Evolutionary conservation across 1,140 invertebrate species (phyloP), one percentile per base, ranked within the genome.

Genomic region (Wiebesia pumilae): DNA sequence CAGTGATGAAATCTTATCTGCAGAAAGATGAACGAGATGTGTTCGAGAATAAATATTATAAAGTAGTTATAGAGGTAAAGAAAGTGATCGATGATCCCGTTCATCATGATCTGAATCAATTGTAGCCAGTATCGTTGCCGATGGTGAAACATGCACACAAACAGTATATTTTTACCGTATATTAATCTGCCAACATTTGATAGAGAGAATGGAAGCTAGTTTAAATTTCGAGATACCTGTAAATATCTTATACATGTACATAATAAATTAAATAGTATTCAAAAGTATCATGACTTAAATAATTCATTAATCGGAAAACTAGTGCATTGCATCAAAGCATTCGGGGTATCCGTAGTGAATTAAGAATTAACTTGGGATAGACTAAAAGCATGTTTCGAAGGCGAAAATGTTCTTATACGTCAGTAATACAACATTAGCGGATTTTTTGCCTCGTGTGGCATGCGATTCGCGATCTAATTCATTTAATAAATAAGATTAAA

Each of bases 401-500:
- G 54, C 19, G 4, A 3, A 38, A n/a, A 33, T 33, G 14, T 33
- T 24, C 33, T 78, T 12, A 30, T 51, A 7, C 43, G 54, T 16
- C 14, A n/a, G n/a, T n/a, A n/a, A n/a, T n/a, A 51, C 30, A 43
- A 51, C 21, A 24, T 78, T 24, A 43, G 38, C 3, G 38, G 35
- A 43, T 75, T 75, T 3, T 43, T 43, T 75, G 27, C 19, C 80
- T 30, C 0, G 19, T 47, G 33, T 91, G 27, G 58, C 27, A 16
- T 84, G 86, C 62, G 87, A 88, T 33, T 89, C 87, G 4, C 33
- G 35, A 80, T 30, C 51, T 90, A 38, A 38, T 87, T 21, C 51
- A 84, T 73, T 87, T 90, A 69, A 54, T 87, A 3, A 89, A 89
- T 65, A 47, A 35, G 24, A 69, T 84, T 2, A 85, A 86, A 12